phyloP scores from a whole-genome alignment of 2,888 invertebrate species.

The Thecocarcelia acutangulata region DNA sequence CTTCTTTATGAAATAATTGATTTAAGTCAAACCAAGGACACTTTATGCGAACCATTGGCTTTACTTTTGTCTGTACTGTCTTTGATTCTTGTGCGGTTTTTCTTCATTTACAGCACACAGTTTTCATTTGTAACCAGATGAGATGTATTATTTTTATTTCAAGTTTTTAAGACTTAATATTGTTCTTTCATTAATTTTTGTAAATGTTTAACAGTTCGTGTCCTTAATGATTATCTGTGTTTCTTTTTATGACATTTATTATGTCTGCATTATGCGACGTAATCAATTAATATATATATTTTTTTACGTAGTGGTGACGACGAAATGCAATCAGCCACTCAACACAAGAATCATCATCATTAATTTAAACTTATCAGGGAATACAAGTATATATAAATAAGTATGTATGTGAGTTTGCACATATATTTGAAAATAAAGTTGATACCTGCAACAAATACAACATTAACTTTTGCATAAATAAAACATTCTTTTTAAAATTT shows the following conservation, averaged over 20 bases:
- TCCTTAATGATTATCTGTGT: conserved; percentile 26
- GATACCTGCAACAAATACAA: conserved; percentile 28
- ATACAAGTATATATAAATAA: neutral
- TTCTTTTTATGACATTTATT: conserved; percentile 47
- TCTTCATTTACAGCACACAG: too few species aligned
- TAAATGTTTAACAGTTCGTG: neutral
- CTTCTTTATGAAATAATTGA: too few species aligned
- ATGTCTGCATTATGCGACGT: conserved; percentile 52
- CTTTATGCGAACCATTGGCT: too few species aligned
- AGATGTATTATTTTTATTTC: too few species aligned
- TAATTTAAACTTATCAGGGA: conserved; percentile 58
- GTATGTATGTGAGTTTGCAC: neutral
- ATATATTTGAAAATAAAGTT: conserved; percentile 3
- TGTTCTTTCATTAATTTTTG: neutral
- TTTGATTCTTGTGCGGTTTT: too few species aligned
- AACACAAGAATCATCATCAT: conserved; percentile 57
- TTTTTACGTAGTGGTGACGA: conserved; percentile 34
- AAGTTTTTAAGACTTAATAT: too few species aligned
- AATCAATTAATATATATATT: conserved; percentile 58
- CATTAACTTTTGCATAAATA: conserved; percentile 30
- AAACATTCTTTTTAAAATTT: neutral
- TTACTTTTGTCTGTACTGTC: too few species aligned
- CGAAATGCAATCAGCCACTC: conserved; percentile 61
- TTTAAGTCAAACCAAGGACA: too few species aligned
- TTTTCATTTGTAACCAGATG: too few species aligned